Base-by-base conservation (phyloP, 2,888 invertebrate species). In the Agonopterix alstromeriana region DNA sequence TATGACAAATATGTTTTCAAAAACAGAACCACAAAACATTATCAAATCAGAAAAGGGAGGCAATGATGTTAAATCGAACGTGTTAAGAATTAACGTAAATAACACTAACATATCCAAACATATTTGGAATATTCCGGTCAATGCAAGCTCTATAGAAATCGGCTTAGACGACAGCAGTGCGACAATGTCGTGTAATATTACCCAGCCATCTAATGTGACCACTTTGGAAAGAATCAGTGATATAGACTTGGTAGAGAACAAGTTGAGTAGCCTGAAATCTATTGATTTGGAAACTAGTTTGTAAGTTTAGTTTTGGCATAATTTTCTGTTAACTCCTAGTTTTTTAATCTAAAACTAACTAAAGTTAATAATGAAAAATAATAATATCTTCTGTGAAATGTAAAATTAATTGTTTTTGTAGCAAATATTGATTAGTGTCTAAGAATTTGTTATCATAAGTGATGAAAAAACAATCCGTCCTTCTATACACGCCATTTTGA, bases 161-260 rank as follows among this genome's bases (percentile, higher is more conserved):
- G 51, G 57, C 36, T 46, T 68, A 43, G 69, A 76, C 42, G 63
- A 70, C 5, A 65, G 65, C 42, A 57, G 48, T 1, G 54, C 53
- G 0, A 47, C 51, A 1, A 56, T 57, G 1, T 43, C 56, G 1
- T 63, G 66, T 0, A 73, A 76, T 53, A 48, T 65, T 2, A 74
- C 80, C 0, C 72, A 69, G 35, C 79, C 77, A 0, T 84, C 86
- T 0, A 73, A 77, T 60, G 70, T 87, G 1, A 73, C 72, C 3
- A 89, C 88, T 7, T 64, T 85, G 40, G 89, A 89, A 55, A 73
- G 89, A 56, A 70, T 89, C n/a, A 77, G 68, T 43, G 89, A 89
- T 58, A 67, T 89, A 12, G 75, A 88, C 54, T 68, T 78, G 10
- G 73, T 89, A 1, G 85, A 89, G 51, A 78, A 73, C 51, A 88